phyloP scores from a whole-genome alignment of 2,888 invertebrate species.

The Quadriops clusia region DNA sequence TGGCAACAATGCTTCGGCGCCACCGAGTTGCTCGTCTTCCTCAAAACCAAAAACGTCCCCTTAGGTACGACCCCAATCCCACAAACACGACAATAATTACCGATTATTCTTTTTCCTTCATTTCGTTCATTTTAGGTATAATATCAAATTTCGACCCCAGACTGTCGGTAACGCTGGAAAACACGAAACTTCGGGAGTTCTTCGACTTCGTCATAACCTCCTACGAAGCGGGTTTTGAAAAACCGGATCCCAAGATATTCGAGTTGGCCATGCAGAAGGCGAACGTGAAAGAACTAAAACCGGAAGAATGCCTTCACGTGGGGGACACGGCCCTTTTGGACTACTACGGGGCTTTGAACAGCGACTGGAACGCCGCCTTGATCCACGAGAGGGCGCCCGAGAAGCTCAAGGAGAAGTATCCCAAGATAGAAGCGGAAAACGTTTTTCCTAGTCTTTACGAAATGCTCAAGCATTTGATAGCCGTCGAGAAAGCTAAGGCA shows the following conservation, averaged over 20 bases:
- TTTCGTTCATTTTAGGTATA: constrained; percentile 59
- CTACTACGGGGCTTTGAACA: constrained; percentile 60
- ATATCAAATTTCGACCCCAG: constrained; percentile 86
- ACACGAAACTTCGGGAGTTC: constrained; percentile 52
- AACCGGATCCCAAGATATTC: constrained; percentile 68
- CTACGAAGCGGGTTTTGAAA: constrained; percentile 58
- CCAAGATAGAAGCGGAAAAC: constrained; percentile 31
- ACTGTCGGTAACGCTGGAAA: constrained; percentile 52
- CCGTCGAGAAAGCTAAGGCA: too few relatives aligned
- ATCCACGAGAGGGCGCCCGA: constrained; percentile 33
- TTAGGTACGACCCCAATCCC: too few relatives aligned
- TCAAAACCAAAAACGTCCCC: constrained; percentile 38
- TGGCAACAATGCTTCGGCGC: constrained; percentile 63
- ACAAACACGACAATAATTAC: too few relatives aligned
- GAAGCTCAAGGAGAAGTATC: constrained; percentile 33
- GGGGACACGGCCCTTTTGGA: constrained; percentile 70
- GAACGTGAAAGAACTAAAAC: constrained; percentile 34
- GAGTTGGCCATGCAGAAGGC: constrained; percentile 44
- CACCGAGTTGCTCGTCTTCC: constrained; percentile 48
- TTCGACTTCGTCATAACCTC: constrained; percentile 76
- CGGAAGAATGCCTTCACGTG: constrained; percentile 64
- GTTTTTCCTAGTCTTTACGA: constrained; percentile 41
- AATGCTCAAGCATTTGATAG: constrained; percentile 31
- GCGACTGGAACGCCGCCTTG: constrained; percentile 63
- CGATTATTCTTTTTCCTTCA: too few relatives aligned